Conservation (phyloP, 2,113 vertebrate genomes). For the Oryzias woworae region DNA sequence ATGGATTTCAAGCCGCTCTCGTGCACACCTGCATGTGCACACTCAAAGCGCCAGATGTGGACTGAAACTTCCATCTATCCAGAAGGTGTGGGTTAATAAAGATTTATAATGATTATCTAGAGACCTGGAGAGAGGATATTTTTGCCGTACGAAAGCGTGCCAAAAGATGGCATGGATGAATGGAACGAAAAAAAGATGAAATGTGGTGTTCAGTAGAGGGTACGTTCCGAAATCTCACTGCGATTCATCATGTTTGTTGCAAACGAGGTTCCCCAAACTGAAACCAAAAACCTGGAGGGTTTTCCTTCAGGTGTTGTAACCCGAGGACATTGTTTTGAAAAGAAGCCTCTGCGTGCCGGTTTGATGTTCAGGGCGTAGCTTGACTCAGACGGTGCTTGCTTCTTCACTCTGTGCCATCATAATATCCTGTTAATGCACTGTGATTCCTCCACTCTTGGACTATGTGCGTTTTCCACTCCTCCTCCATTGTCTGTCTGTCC, state of each 20-base stretch:
- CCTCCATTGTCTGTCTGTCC: constrained; percentile 49
- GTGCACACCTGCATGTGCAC: constrained; percentile 6
- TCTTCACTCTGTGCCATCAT: constrained; percentile 36
- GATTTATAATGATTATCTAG: constrained; percentile 67
- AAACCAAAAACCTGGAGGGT: constrained; percentile 36
- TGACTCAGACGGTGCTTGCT: constrained; percentile 24
- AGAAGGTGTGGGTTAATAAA: constrained; percentile 61
- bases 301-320: constrained; percentile 48
- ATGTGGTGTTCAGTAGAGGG: constrained; percentile 6
- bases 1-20: constrained; percentile 41
- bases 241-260: constrained; percentile 16
- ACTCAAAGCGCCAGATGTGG: constrained; percentile 49
- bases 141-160: constrained; percentile 32
- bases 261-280: constrained; percentile 59
- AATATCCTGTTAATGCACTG: constrained; percentile 57
- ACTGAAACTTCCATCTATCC: constrained; percentile 62
- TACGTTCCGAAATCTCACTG: neutral
- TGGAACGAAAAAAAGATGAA: neutral
- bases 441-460: constrained; percentile 54
- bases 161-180: constrained; percentile 15
- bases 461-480: constrained; percentile 40
- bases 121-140: constrained; percentile 45
- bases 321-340: constrained; percentile 47
- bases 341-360: constrained; percentile 19
- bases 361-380: constrained; percentile 12